These are phyloP conservation scores for Trichoplusia ni DNA, from an alignment of 1,140 invertebrate species.

Conservation along the genomic window DNA sequence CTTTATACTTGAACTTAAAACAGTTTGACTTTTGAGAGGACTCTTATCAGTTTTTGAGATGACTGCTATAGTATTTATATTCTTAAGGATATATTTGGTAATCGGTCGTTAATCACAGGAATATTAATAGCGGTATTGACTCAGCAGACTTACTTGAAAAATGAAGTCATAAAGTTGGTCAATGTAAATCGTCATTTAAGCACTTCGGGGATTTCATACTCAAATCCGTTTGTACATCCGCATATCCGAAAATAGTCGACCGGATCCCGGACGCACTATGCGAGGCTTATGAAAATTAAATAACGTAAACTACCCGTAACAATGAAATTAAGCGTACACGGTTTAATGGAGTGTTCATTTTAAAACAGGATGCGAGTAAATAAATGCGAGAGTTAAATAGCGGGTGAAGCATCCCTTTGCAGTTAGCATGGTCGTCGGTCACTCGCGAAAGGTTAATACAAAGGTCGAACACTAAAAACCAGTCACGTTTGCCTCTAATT, in stretches of 20 bases:
- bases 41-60: no score
- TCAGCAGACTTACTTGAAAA: no score
- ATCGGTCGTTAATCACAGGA: no score
- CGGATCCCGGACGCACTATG: not conserved
- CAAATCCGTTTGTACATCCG: not conserved
- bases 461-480: slow-evolving; percentile 47
- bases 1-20: no score
- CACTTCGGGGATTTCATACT: no score
- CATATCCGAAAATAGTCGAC: not conserved
- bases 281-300: slow-evolving; percentile 17
- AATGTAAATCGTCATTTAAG: no score
- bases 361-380: slow-evolving; percentile 21
- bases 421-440: slow-evolving; percentile 29
- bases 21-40: no score
- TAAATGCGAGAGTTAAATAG: slow-evolving; percentile 13
- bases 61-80: no score
- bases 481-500: slow-evolving; percentile 40
- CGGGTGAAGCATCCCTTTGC: slow-evolving; percentile 7
- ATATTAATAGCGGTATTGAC: no score
- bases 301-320: not conserved
- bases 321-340: slow-evolving; percentile 1
- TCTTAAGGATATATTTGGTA: no score
- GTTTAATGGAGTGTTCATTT: slow-evolving; percentile 7
- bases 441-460: slow-evolving; percentile 44
- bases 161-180: no score